phyloP scores from a whole-genome alignment of 2,797 vertebrate genomes.

The Neopelma chrysocephalum region DNA sequence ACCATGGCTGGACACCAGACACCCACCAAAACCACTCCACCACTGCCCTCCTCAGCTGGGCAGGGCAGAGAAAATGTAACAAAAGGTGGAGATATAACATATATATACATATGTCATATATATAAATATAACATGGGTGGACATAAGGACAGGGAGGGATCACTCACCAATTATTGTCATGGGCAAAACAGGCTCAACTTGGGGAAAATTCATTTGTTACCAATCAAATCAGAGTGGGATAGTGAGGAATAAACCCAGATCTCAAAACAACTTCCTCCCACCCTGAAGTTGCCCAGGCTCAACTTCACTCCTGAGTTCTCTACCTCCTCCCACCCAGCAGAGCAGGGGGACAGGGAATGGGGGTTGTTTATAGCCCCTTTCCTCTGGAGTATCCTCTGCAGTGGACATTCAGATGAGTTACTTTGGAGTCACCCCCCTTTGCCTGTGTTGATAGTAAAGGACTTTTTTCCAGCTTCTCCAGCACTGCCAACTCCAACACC shows the following conservation, averaged over 20 bases:
- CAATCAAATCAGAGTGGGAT: background rate
- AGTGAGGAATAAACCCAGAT: background rate
- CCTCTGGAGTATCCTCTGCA: background rate
- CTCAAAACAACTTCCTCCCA: background rate
- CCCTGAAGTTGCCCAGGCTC: background rate
- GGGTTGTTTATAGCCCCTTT: background rate
- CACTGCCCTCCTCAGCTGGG: background rate
- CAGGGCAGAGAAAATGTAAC: background rate
- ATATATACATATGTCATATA: no score
- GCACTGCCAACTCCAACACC: background rate
- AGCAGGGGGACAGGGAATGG: no score
- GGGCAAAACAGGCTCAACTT: background rate
- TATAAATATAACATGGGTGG: background rate
- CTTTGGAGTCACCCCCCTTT: background rate
- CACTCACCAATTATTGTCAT: background rate
- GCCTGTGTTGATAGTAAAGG: background rate
- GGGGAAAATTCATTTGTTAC: background rate
- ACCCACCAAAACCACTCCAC: background rate
- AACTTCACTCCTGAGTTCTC: background rate
- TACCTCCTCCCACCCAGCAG: background rate
- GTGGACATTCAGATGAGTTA: background rate
- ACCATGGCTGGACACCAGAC: background rate
- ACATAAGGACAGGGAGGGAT: background rate
- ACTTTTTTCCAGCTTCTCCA: background rate
- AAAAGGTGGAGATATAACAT: background rate